A percentile compares a stretch with the other conserved stretches of the same genome.
phyloP scores from a whole-genome alignment of 1,140 invertebrate species.

The Protaetia brevitarsis region DNA sequence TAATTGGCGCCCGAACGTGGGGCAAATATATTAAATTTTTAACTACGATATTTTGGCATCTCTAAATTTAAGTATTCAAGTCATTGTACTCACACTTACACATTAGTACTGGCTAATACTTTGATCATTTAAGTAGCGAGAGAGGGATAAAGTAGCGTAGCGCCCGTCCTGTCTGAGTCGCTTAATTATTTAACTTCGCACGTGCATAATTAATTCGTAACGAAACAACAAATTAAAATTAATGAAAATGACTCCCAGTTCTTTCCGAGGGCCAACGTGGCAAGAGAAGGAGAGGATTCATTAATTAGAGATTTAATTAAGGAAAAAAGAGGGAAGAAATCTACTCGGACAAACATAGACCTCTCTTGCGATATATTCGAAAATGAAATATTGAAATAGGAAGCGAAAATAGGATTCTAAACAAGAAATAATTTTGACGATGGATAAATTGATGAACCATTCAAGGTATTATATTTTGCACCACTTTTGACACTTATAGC shows the following conservation, averaged over 20 bases:
- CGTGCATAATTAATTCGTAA: conserved; percentile 2
- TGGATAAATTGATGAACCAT: no score
- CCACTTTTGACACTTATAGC: no score
- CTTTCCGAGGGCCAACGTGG: neutral
- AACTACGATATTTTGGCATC: neutral
- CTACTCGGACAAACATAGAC: neutral
- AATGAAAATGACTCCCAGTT: neutral
- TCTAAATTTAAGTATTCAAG: neutral
- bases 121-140: neutral
- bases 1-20: no score
- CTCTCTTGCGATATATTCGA: neutral
- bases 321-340: neutral
- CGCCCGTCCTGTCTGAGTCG: neutral
- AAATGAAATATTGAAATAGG: no score
- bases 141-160: neutral
- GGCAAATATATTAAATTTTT: no score
- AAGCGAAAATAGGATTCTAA: no score
- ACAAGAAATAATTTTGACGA: no score
- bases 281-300: neutral
- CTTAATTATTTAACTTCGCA: neutral
- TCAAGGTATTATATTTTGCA: no score
- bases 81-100: neutral
- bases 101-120: neutral
- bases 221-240: neutral
- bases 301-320: conserved; percentile 6